These are phyloP conservation scores for Ellobius talpinus DNA, from an alignment of 2,113 vertebrate species.

Conservation along the genomic window DNA sequence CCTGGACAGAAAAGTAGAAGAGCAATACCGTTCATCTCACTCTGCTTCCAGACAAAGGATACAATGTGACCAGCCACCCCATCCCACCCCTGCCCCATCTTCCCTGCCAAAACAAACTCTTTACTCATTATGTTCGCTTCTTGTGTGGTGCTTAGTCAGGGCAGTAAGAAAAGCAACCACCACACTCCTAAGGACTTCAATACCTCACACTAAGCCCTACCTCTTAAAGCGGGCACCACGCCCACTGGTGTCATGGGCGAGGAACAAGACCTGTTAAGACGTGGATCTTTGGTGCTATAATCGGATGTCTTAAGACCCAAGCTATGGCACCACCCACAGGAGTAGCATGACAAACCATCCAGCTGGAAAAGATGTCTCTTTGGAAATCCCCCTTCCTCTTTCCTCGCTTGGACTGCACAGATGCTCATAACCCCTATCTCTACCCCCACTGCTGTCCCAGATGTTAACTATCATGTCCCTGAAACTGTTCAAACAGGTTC, in stretches of 20 bases:
- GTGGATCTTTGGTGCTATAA: background rate
- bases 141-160: background rate
- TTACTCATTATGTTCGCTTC: background rate
- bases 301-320: background rate
- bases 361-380: background rate
- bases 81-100: background rate
- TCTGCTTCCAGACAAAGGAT: background rate
- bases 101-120: background rate
- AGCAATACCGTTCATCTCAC: background rate
- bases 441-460: background rate
- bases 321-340: background rate
- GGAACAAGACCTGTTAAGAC: background rate
- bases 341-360: background rate
- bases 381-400: background rate
- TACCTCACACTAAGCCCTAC: background rate
- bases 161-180: background rate
- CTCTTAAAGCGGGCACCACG: background rate
- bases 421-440: background rate
- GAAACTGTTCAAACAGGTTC: background rate
- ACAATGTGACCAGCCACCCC: background rate
- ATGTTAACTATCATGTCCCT: background rate
- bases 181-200: background rate
- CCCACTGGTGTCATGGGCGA: too few species aligned
- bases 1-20: background rate
- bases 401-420: background rate